These are phyloP conservation scores for Temnothorax ravouxi DNA, from an alignment of 2,888 invertebrate species.

Conservation along the genomic window DNA sequence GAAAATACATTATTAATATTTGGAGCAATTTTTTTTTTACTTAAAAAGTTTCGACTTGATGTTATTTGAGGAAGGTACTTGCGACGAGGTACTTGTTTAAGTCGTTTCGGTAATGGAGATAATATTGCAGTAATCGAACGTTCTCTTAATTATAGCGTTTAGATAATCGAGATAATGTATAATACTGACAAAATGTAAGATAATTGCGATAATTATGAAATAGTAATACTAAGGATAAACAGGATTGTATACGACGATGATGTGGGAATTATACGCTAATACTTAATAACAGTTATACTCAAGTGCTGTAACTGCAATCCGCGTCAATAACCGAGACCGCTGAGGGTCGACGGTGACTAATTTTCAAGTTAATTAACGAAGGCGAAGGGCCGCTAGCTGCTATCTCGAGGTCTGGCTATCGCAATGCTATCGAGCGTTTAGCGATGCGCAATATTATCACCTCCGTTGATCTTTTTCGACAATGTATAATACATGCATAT, in stretches of 20 bases:
- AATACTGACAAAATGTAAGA: neutral
- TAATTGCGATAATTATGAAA: neutral
- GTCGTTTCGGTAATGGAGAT: neutral
- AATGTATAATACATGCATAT: constrained; percentile 9
- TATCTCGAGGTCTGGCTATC: constrained; percentile 2
- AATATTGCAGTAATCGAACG: neutral
- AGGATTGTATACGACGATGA: neutral
- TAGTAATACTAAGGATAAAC: neutral
- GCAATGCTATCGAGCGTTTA: constrained; percentile 71
- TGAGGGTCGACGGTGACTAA: constrained; percentile 40
- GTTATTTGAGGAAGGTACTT: neutral
- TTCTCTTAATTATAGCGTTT: neutral
- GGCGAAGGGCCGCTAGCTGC: neutral
- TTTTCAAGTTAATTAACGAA: constrained; percentile 63
- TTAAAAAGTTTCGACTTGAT: neutral
- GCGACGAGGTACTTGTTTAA: neutral
- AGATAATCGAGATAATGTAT: neutral
- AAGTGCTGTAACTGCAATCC: neutral
- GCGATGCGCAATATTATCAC: constrained; percentile 67
- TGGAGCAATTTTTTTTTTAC: neutral
- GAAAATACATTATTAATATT: neutral
- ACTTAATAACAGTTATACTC: neutral
- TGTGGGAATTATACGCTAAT: neutral
- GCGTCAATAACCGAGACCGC: neutral
- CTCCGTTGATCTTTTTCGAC: constrained; percentile 63